These are phyloP conservation scores for Drepana arcuata DNA, from an alignment of 1,140 invertebrate species.

Conservation along the genomic window DNA sequence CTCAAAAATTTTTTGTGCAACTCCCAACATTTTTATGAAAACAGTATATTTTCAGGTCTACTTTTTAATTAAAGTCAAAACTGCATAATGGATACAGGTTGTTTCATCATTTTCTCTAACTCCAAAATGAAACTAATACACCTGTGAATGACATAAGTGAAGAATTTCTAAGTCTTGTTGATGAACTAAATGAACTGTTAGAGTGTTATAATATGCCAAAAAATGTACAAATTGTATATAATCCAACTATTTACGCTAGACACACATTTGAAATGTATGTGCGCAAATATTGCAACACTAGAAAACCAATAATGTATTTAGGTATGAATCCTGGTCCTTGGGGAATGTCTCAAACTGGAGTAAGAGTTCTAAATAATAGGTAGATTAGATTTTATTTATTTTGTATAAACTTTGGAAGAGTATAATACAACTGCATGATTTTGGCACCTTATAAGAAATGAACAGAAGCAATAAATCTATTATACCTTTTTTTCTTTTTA, in stretches of 20 bases:
- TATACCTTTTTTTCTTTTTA: no score
- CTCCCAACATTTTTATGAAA: no score
- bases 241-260: slow-evolving; percentile 77
- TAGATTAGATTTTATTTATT: no score
- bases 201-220: slow-evolving; percentile 25
- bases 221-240: slow-evolving; percentile 76
- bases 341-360: slow-evolving; percentile 95
- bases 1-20: no score
- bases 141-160: slow-evolving; percentile 15
- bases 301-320: slow-evolving; percentile 85
- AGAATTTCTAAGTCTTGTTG: slow-evolving; percentile 30
- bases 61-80: not conserved
- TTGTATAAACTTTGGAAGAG: no score
- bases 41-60: no score
- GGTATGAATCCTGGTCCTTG: slow-evolving; percentile 96
- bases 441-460: no score
- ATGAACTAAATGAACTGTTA: slow-evolving; percentile 35
- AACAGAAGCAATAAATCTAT: no score
- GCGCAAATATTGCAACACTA: slow-evolving; percentile 81
- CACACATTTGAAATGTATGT: slow-evolving; percentile 75
- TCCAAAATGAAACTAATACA: slow-evolving; percentile 6
- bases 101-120: slow-evolving; percentile 35
- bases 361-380: slow-evolving; percentile 67
- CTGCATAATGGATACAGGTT: slow-evolving; percentile 21
- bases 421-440: no score